Conservation (phyloP, 2,113 vertebrate genomes). For the Pampusana beccarii region DNA sequence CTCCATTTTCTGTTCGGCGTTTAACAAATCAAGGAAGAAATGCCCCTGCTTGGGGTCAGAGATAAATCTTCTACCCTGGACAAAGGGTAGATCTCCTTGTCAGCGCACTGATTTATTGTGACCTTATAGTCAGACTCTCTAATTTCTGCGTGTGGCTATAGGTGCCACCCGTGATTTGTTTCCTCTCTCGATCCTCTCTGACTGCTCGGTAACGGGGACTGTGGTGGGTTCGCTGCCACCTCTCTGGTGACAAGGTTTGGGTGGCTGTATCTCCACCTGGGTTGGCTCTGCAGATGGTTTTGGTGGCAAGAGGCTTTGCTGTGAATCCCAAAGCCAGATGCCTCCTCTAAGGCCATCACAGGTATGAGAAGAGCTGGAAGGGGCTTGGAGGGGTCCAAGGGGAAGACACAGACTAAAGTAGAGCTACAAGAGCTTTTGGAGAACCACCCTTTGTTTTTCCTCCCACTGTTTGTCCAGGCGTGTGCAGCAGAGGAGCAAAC, state of each 20-base stretch:
- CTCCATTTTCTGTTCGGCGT: constrained; percentile 31
- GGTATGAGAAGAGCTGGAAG: not conserved
- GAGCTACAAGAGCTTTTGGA: not conserved
- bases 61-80: constrained; percentile 68
- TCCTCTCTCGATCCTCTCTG: not conserved
- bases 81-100: constrained; percentile 69
- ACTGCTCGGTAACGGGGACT: fast-evolving
- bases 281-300: not conserved
- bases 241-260: not conserved
- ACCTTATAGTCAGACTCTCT: constrained; percentile 68
- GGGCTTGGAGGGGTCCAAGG: not conserved
- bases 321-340: fast-evolving
- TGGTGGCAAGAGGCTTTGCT: not conserved
- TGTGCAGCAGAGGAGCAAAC: fast-evolving
- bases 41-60: constrained; percentile 56
- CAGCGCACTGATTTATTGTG: constrained; percentile 68
- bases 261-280: not conserved
- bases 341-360: not conserved
- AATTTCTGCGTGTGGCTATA: constrained; percentile 58
- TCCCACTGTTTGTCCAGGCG: not conserved
- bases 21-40: constrained; percentile 68
- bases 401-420: not conserved
- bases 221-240: not conserved
- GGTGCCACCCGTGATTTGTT: constrained; percentile 34
- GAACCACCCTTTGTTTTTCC: not conserved